Percentiles rank a stretch among this genome's conserved stretches.
Conservation (phyloP, 2,888 invertebrate species). For the Aethes cnicana region DNA sequence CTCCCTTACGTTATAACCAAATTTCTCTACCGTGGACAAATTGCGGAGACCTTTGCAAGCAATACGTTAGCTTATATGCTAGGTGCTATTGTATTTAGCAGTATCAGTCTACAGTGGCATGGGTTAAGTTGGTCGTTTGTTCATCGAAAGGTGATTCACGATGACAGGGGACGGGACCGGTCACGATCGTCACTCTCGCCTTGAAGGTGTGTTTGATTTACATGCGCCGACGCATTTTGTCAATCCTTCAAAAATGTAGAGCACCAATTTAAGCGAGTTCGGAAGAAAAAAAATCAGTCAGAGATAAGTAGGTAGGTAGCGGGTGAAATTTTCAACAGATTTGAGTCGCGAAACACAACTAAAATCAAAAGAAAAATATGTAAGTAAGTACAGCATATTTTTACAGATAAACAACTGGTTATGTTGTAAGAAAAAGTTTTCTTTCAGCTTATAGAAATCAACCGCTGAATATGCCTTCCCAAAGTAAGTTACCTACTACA, state of each 20-base stretch:
- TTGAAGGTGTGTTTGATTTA: constrained; percentile 35
- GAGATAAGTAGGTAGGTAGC: too few species aligned
- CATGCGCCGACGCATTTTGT: constrained; percentile 32
- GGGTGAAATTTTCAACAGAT: too few species aligned
- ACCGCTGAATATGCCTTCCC: too few species aligned
- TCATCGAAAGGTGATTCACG: constrained; percentile 12
- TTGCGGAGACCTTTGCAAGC: not conserved
- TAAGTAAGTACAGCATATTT: too few species aligned
- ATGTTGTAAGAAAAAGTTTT: too few species aligned
- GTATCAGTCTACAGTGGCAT: not conserved
- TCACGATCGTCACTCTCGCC: constrained; percentile 29
- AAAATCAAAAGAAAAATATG: too few species aligned
- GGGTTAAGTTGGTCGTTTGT: not conserved
- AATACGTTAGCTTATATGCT: not conserved
- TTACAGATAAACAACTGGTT: too few species aligned
- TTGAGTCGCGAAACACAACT: too few species aligned
- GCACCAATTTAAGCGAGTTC: constrained; percentile 8
- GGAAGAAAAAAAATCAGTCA: too few species aligned
- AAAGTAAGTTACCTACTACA: too few species aligned
- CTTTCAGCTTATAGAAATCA: too few species aligned
- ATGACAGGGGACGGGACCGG: constrained; percentile 11
- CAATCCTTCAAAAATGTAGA: constrained; percentile 15
- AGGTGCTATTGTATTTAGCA: not conserved
- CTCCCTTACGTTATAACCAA: not conserved
- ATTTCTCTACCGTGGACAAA: not conserved